These are phyloP conservation scores for Odontocolon sp. DNA, from an alignment of 2,888 invertebrate genomes.

Conservation along the genomic window DNA sequence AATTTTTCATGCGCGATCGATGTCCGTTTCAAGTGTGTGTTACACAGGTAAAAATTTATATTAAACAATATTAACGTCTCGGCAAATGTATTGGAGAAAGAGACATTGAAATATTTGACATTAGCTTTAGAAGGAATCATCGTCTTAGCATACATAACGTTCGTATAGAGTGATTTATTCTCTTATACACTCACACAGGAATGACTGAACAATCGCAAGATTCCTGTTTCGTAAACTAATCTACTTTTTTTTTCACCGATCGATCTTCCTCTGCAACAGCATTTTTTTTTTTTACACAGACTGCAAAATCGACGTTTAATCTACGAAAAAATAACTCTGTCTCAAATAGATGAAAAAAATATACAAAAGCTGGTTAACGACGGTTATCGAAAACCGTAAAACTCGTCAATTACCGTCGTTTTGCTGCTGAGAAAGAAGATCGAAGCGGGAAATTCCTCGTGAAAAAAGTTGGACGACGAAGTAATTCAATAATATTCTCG, in stretches of 20 bases:
- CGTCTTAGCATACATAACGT: conserved; percentile 61
- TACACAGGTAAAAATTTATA: conserved; percentile 43
- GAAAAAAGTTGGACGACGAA: too few relatives aligned
- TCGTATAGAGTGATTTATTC: conserved; percentile 59
- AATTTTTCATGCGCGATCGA: conserved; percentile 36
- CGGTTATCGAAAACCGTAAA: too few relatives aligned
- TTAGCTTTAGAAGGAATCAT: conserved; percentile 54
- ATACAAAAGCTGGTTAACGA: too few relatives aligned
- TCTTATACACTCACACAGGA: conserved; percentile 60
- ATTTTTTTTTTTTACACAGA: conserved; percentile 1
- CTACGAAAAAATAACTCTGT: neutral
- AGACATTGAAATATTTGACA: conserved; percentile 49
- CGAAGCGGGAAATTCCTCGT: conserved; percentile 24
- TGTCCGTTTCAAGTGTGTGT: conserved; percentile 29
- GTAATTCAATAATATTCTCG: too few relatives aligned
- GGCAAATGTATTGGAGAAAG: conserved; percentile 11
- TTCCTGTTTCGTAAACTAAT: conserved; percentile 42
- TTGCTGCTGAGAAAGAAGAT: conserved; percentile 41
- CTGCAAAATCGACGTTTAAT: neutral
- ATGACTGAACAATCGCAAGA: conserved; percentile 60
- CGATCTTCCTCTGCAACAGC: conserved; percentile 1
- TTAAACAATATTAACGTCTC: conserved; percentile 31
- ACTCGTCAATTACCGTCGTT: neutral
- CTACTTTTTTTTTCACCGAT: conserved; percentile 25
- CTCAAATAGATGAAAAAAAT: neutral